Base-by-base conservation (phyloP, 2,888 invertebrate genomes). In the Tortricodes alternella region DNA sequence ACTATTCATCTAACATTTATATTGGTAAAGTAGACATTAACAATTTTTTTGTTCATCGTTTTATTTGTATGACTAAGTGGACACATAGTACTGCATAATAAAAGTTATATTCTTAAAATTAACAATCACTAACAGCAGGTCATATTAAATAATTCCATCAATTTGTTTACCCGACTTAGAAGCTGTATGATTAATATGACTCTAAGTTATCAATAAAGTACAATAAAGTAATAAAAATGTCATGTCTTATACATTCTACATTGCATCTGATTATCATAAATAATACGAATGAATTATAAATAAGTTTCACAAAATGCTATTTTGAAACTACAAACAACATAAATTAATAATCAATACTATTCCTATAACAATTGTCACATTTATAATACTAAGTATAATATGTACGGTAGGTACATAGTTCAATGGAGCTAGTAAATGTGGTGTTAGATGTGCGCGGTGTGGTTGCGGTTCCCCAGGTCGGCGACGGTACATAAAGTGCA, bases 321-420 rank as follows among this genome's bases (percentile, higher is more conserved):
- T 61, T 70, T 64, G 76, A 76, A 71, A 70, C 80, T 84, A 83
- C 74, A 79, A 80, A 83, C 73, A 80, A 81, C 73, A 80, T 83
- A 80, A 83, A 85, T 80, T 83, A 85, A 78, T 80, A 78, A 49
- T 57, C 46, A 56, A 35, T 59, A 46, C 55, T 48, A 59, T 76
- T 74, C 66, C 74, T 78, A 79, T 74, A 84, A 78, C 76, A 81
- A 75, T 76, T 73, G 76, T 80, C 73, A 81, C 78, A 79, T 78
- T 73, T 68, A 78, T 74, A 70, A 73, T 73, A 68, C 73, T 53
- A 52, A 52, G 32, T 41, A 19, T 27, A 27, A 19, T n/a, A 7
- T 27, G 37, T 32, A 46, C 24, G 18, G 23, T 51, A 50, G 32
- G 32, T 23, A 35, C 9, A 53, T 29, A 23, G 24, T 9, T 29